phyloP scores from a whole-genome alignment of 2,113 vertebrate species.

The Marmota flaviventris region DNA sequence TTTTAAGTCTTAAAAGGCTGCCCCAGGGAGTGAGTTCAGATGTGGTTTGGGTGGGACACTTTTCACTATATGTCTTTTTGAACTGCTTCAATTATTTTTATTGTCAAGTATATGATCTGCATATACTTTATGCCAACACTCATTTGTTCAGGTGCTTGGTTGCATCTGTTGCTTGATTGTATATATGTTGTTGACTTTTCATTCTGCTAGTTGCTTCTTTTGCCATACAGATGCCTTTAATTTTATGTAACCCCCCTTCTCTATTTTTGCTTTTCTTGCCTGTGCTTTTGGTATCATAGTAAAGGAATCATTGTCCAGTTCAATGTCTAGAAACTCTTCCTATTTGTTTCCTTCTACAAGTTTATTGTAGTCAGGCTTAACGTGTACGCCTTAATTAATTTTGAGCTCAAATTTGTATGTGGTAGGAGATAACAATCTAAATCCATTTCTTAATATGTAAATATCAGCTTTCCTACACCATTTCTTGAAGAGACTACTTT shows the following conservation, averaged over 20 bases:
- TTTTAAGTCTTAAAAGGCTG: neutral
- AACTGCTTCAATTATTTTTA: neutral
- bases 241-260: neutral
- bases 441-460: neutral
- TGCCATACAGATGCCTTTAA: neutral
- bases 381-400: neutral
- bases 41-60: neutral
- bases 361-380: neutral
- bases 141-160: too few relatives aligned
- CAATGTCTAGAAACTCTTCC: neutral
- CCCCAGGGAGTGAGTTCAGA: neutral
- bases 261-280: neutral
- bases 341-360: neutral
- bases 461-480: too few relatives aligned
- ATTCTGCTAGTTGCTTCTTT: neutral
- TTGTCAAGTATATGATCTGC: neutral
- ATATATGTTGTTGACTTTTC: neutral
- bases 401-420: neutral
- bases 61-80: neutral
- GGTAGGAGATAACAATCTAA: too few relatives aligned
- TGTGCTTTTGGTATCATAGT: too few relatives aligned
- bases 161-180: neutral
- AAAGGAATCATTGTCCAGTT: neutral
- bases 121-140: neutral
- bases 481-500: too few relatives aligned